Conservation (phyloP, 2,113 vertebrate species). For the Elephantulus edwardii region DNA sequence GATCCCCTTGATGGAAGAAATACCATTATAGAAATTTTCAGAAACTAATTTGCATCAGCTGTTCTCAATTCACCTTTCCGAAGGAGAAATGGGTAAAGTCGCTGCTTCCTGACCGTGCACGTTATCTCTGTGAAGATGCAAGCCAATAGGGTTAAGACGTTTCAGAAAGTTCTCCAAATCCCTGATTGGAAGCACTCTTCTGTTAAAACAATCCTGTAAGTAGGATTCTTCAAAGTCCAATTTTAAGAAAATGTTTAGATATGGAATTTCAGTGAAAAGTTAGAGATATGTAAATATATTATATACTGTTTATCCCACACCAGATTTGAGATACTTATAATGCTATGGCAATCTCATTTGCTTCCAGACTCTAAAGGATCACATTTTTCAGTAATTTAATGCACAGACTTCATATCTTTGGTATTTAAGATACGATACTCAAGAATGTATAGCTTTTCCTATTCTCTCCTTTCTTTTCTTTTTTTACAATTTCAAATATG, state of each 20-base stretch:
- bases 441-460: background rate
- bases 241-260: conserved; percentile 27
- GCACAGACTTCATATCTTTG: background rate
- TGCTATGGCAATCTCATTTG: background rate
- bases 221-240: conserved; percentile 29
- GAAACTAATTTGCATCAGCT: background rate
- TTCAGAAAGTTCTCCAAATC: conserved; percentile 5
- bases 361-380: background rate
- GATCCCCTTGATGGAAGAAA: background rate
- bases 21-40: background rate
- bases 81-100: background rate
- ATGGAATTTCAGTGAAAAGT: background rate
- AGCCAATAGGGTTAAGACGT: background rate
- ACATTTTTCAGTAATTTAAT: background rate
- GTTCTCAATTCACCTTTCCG: background rate
- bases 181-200: conserved; percentile 1
- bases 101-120: background rate
- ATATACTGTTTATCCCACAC: background rate
- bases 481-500: no score
- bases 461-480: background rate
- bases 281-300: conserved; percentile 14
- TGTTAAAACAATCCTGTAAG: conserved; percentile 40
- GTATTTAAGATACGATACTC: background rate
- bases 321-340: background rate
- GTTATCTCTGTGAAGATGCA: background rate